A percentile compares a stretch with the other conserved stretches of the same genome.
Evolutionary conservation across 1,140 invertebrate species (phyloP).

Genomic region (Nasonia vitripennis): DNA sequence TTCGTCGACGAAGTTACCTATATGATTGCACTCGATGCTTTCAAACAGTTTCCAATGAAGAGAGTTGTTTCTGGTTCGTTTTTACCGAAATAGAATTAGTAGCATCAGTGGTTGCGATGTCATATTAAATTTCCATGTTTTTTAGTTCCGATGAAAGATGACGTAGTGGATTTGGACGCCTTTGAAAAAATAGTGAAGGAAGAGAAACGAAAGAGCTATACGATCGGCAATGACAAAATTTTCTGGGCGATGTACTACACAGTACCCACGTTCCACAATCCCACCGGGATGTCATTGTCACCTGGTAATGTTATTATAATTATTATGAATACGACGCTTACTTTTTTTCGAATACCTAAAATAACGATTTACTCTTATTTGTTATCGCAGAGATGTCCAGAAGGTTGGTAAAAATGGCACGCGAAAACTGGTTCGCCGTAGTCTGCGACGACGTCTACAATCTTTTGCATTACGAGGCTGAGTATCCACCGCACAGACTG

Average conservation of each 20-base stretch:
- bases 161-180: conserved; percentile 76
- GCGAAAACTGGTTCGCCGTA: conserved; percentile 77
- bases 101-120: no score
- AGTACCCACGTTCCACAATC: conserved; percentile 82
- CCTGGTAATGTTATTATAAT: conserved; percentile 66
- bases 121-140: conserved; percentile 54
- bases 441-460: conserved; percentile 83
- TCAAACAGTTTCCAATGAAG: conserved; percentile 77
- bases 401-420: conserved; percentile 75
- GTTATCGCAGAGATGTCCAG: conserved; percentile 69
- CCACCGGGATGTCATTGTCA: conserved; percentile 76
- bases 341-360: neutral
- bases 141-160: conserved; percentile 76
- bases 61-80: conserved; percentile 75
- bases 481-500: conserved; percentile 73
- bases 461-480: conserved; percentile 76
- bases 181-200: conserved; percentile 69
- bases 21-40: conserved; percentile 78
- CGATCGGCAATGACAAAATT: conserved; percentile 70
- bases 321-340: neutral
- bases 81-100: neutral
- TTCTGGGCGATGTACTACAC: conserved; percentile 80
- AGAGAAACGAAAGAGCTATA: conserved; percentile 61
- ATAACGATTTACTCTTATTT: conserved; percentile 39
- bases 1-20: conserved; percentile 84